Conservation (phyloP, 2,113 vertebrate genomes). For the Hyperoodon ampullatus region DNA sequence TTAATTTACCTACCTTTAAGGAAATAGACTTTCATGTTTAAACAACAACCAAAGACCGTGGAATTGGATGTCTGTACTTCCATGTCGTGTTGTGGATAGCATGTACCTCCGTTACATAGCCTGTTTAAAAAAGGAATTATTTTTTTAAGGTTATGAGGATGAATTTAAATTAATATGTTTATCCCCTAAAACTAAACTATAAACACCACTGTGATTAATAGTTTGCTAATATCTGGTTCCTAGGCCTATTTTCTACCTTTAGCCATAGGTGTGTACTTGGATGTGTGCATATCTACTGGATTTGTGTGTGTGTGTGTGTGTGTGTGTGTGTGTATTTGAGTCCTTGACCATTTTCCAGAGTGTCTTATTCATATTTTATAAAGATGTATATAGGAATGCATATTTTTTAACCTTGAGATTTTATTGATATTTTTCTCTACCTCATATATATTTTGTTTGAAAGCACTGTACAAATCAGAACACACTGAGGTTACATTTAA, state of each 20-base stretch:
- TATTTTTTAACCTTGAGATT: neutral
- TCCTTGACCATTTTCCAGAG: neutral
- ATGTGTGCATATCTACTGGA: neutral
- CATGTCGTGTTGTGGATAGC: neutral
- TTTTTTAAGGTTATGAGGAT: neutral
- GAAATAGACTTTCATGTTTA: neutral
- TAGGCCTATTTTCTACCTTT: neutral
- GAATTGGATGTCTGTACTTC: neutral
- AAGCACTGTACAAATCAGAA: neutral
- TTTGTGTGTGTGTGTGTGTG: accelerated
- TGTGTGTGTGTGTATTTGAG: accelerated
- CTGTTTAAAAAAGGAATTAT: neutral
- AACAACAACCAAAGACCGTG: neutral
- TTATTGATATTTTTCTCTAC: neutral
- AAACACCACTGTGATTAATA: neutral
- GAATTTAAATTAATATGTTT: neutral
- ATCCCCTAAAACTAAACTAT: neutral
- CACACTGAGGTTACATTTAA: neutral
- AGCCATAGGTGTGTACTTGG: neutral
- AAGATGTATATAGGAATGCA: neutral
- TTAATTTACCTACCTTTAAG: neutral
- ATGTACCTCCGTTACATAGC: neutral
- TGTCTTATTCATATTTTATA: neutral
- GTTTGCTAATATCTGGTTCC: neutral
- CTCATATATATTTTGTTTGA: neutral